A percentile compares a stretch with the other conserved stretches of the same genome.
Conservation (phyloP, 2,797 vertebrate genomes). For the Tamandua tetradactyla region DNA sequence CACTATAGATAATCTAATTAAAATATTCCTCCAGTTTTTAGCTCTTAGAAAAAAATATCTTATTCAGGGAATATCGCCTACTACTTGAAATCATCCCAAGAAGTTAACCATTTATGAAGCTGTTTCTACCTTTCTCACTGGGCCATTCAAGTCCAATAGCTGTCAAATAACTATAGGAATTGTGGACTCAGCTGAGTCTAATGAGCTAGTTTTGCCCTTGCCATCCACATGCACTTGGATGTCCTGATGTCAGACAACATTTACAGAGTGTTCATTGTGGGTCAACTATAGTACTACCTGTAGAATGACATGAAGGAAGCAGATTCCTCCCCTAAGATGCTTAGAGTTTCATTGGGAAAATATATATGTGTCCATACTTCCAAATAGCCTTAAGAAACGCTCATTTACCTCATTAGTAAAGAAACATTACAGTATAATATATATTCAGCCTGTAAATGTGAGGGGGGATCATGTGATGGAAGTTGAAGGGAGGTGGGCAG, state of each 20-base stretch:
- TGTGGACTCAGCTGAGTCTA: neutral
- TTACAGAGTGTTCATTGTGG: rapidly evolving
- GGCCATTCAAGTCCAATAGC: neutral
- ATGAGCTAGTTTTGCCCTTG: neutral
- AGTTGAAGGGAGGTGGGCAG: neutral
- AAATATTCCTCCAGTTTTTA: neutral
- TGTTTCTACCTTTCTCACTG: neutral
- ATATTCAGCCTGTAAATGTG: neutral
- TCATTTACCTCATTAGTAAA: neutral
- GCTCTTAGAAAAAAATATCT: neutral
- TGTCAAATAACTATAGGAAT: neutral
- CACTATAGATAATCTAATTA: neutral
- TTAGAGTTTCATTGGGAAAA: neutral
- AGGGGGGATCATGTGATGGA: neutral
- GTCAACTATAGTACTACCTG: neutral
- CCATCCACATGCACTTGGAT: neutral
- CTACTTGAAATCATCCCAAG: neutral
- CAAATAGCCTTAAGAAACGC: neutral
- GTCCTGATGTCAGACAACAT: neutral
- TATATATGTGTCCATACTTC: neutral
- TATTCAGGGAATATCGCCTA: neutral
- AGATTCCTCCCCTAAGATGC: neutral
- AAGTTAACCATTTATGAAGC: neutral
- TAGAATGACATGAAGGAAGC: neutral
- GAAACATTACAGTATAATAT: neutral